Evolutionary conservation across 2,113 vertebrate species (phyloP), one percentile per base, ranked within the genome.

Genomic region (Sitta europaea): DNA sequence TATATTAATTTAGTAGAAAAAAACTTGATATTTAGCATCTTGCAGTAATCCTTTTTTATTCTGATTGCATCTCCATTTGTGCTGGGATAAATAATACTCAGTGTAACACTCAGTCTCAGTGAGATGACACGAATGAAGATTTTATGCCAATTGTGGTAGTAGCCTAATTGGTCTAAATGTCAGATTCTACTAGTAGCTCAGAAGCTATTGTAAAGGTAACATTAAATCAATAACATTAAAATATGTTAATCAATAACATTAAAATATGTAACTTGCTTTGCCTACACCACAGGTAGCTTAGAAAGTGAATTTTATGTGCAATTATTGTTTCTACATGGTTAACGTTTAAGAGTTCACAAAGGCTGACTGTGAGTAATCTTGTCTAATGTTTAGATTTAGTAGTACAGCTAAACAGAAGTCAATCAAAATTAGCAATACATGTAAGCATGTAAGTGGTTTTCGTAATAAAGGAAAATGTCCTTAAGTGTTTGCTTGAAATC

Each of bases 81-180:
- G n/a, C 36, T 86, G 42, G 28, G 28, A 18, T 45, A 54, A 84
- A 59, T 65, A 53, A 65, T 43, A 43, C 9, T 29, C 5, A n/a
- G n/a, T n/a, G n/a, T n/a, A n/a, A n/a, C n/a, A n/a, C 78, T 25
- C 8, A 79, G 2, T 51, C 33, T 71, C 0, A 0, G 8, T 29
- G n/a, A 76, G 40, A 55, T 43, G 11, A 51, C 33, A 59, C 6
- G 4, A 2, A 31, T 51, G 33, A 33, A 48, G 27, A 51, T 83
- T 91, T 58, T 76, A 38, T 78, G 51, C 27, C 42, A 35, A 0
- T 35, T 85, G 13, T 58, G 55, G 25, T 42, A 53, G 12, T 62
- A 16, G 15, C 65, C 18, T 61, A 84, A 42, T 70, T 67, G 13
- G 22, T 81, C 13, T 53, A 38, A 81, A n/a, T 35, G 42, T 62